Evolutionary conservation across 2,888 invertebrate genomes (phyloP).

Genomic region (Deroplatys truncata): DNA sequence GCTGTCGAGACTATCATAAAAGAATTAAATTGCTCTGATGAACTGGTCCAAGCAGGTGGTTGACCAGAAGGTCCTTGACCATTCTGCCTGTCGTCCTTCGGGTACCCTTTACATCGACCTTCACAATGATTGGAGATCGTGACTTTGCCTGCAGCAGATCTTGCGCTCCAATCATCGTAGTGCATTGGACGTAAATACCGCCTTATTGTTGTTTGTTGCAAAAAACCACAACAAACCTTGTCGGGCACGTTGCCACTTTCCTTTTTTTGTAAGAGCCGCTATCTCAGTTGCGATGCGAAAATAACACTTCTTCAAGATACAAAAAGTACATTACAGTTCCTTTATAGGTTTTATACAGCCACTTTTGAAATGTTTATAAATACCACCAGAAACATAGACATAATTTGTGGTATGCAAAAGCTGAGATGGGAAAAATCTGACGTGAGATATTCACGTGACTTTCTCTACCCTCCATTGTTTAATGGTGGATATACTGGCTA

Average conservation of each 20-base stretch:
- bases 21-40: neutral
- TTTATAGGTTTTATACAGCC: too few species aligned
- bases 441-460: too few species aligned
- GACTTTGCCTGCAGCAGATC: neutral
- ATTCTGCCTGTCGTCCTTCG: neutral
- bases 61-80: neutral
- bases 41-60: neutral
- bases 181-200: neutral
- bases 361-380: too few species aligned
- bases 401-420: too few species aligned
- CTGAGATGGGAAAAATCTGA: too few species aligned
- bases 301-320: too few species aligned
- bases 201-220: neutral
- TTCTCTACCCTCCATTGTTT: too few species aligned
- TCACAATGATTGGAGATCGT: neutral
- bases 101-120: neutral
- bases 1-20: neutral
- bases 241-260: neutral
- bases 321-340: too few species aligned
- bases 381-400: too few species aligned
- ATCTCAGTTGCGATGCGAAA: too few species aligned
- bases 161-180: neutral
- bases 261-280: neutral
- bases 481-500: too few species aligned
- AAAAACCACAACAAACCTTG: neutral